Evolutionary conservation across 2,113 vertebrate species (phyloP).

Genomic region (Ramphastos sulfuratus): DNA sequence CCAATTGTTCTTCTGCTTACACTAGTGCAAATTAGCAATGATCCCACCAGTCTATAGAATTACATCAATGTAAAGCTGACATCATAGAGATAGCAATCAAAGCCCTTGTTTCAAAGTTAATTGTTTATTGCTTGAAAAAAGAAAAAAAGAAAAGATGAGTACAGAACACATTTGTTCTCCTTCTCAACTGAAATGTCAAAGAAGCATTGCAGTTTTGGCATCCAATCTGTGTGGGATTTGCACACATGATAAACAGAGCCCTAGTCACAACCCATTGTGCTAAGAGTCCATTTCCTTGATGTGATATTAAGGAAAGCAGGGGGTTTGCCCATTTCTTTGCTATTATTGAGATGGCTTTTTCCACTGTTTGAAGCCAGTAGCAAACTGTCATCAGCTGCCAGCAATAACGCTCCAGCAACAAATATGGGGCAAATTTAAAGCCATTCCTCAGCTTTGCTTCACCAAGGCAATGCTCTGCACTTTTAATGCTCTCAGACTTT

Average conservation of each 20-base stretch:
- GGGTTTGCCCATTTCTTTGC: background rate
- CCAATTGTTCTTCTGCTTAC: background rate
- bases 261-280: background rate
- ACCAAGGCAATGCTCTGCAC: background rate
- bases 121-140: background rate
- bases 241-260: background rate
- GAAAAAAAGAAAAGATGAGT: background rate
- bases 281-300: background rate
- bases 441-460: background rate
- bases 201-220: background rate
- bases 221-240: background rate
- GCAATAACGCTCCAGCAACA: background rate
- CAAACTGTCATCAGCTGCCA: background rate
- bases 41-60: background rate
- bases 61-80: background rate
- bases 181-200: conserved; percentile 17
- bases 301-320: background rate
- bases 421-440: background rate
- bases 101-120: conserved; percentile 8
- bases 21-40: background rate
- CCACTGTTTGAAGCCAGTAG: background rate
- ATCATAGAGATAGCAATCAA: background rate
- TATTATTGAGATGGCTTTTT: background rate
- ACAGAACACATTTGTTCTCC: conserved; percentile 18
- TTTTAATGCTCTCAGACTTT: background rate